Evolutionary conservation across 2,113 vertebrate genomes (phyloP).

Genomic region (Alethe castanea): DNA sequence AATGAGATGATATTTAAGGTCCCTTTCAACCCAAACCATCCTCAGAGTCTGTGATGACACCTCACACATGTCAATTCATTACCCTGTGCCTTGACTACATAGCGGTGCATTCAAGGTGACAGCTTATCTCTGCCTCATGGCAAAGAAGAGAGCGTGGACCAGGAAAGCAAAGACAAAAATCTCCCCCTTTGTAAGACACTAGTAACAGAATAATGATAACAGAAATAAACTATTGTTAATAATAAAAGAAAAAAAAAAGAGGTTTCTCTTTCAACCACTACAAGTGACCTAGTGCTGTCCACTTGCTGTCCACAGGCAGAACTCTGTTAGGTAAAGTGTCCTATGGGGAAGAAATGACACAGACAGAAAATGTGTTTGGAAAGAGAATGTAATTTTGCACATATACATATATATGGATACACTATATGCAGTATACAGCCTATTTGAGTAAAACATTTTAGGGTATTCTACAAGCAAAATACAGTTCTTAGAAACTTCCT

Average conservation of each 20-base stretch:
- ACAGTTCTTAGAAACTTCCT: background rate
- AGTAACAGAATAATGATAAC: background rate
- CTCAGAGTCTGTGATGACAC: background rate
- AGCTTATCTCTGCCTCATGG: background rate
- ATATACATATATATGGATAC: background rate
- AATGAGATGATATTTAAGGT: background rate
- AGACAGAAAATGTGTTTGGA: constrained; percentile 18
- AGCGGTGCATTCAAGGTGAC: background rate
- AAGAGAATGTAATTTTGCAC: constrained; percentile 48
- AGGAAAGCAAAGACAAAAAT: background rate
- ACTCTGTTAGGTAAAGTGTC: background rate
- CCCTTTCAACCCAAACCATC: background rate
- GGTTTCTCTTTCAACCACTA: background rate
- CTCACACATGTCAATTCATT: background rate
- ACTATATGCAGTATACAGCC: background rate
- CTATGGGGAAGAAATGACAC: background rate
- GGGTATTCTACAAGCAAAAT: constrained; percentile 3
- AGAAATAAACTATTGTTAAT: background rate
- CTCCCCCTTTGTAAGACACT: background rate
- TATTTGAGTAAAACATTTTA: background rate
- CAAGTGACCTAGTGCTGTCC: background rate
- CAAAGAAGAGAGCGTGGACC: background rate
- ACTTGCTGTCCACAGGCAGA: background rate
- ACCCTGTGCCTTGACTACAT: background rate
- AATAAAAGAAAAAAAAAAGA: background rate